Percentiles rank a stretch among this genome's conserved stretches.
phyloP scores from a whole-genome alignment of 2,113 vertebrate species.

The Eublepharis macularius region DNA sequence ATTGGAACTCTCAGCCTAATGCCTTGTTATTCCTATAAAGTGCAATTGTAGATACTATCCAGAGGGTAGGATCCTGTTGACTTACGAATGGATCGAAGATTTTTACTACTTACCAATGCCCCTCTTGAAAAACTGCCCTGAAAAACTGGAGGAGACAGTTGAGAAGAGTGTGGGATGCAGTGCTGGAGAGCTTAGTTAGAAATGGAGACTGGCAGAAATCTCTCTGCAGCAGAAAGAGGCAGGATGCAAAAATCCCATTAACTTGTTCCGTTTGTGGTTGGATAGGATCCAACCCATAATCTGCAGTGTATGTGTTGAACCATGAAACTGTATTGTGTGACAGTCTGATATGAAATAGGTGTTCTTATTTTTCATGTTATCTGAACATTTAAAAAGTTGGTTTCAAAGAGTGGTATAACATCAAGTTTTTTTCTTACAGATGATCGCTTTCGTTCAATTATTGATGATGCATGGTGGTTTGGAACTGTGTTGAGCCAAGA shows the following conservation, averaged over 20 bases:
- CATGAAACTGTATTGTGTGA: not conserved
- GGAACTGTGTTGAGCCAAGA: conserved; percentile 95
- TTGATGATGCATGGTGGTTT: conserved; percentile 99
- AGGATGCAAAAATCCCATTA: no score
- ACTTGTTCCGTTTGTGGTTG: no score
- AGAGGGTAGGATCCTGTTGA: no score
- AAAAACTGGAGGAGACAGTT: no score
- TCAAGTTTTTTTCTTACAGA: conserved; percentile 67
- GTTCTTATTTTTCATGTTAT: not conserved
- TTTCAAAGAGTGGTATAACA: not conserved
- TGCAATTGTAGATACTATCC: not conserved
- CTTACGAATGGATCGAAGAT: no score
- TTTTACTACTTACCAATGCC: no score
- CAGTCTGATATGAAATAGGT: not conserved
- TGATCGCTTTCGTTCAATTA: conserved; percentile 94
- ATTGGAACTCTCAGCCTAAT: not conserved
- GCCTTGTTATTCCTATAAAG: not conserved
- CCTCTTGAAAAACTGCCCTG: no score
- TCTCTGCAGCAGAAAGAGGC: no score
- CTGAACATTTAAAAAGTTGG: not conserved
- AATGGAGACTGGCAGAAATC: no score
- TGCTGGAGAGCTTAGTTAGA: no score
- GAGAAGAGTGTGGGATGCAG: no score
- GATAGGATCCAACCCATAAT: not conserved
- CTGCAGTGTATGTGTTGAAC: not conserved